Evolutionary conservation across 1,140 invertebrate genomes (phyloP), one percentile per base, ranked within the genome.

Genomic region (Contarinia nasturtii): DNA sequence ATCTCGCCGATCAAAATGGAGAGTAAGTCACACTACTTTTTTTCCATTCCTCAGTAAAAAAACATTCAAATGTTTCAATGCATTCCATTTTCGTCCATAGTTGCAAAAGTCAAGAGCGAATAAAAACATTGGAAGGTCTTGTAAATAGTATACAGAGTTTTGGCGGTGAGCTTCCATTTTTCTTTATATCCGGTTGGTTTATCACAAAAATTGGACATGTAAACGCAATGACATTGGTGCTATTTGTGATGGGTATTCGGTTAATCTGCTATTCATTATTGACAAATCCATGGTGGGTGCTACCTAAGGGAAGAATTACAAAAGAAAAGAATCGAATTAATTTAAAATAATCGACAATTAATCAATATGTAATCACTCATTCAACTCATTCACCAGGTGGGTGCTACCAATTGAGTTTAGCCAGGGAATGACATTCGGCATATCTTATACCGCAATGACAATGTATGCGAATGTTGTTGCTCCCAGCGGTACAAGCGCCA

Each of bases 381-480:
- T 86, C 86, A n/a, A n/a, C n/a, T n/a, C n/a, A n/a, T n/a, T n/a
- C n/a, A n/a, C n/a, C n/a, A n/a, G n/a, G n/a, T 75, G 73, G 60
- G 74, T 80, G 47, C 65, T 95, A 46, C 77, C 86, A 2, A 75
- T 94, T 27, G 90, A 94, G 65, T 59, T 89, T 47, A 65, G 87
- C 7, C 86, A 93, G 65, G 87, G 88, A 14, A 65, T 91, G 8
- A 88, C 88, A 0, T 86, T 86, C 59, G 88, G 89, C 11, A 69
- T 94, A 49, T 86, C 86, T 58, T 94, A 88, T 67, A 76, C 87
- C 0, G 79, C 86, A 8, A 88, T 92, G 78, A 79, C 86, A 8
- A 85, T 83, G 0, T 93, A 91, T 64, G 86, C 86, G 1, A 86
- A 79, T 58, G 76, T 81, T 52, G 75, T 90, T 2, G 78, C 87